Evolutionary conservation across 2,113 vertebrate genomes (phyloP).

Genomic region (Hippotragus niger): DNA sequence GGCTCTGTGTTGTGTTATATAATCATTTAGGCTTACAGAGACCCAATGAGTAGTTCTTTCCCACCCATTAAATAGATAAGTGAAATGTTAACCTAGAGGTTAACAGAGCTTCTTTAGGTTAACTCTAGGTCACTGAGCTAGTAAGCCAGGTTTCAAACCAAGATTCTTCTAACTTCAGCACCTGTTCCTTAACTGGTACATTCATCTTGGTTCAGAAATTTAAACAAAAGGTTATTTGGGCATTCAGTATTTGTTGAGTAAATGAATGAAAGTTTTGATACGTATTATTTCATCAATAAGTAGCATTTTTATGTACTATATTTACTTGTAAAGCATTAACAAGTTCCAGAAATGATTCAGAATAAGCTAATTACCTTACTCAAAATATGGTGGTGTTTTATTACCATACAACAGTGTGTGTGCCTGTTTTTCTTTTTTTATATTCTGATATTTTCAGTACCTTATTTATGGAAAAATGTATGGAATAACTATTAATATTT

Average conservation of each 20-base stretch:
- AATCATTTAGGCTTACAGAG: background rate
- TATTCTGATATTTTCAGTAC: background rate
- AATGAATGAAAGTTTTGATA: background rate
- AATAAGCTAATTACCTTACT: conserved; percentile 3
- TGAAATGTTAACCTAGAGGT: conserved; percentile 21
- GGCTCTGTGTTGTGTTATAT: background rate
- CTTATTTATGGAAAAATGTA: conserved; percentile 3
- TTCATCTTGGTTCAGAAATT: background rate
- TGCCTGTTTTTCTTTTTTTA: background rate
- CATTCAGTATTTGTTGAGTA: background rate
- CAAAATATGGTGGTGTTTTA: conserved; percentile 3
- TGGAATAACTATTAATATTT: conserved; percentile 19
- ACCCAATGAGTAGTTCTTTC: background rate
- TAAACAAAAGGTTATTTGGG: background rate
- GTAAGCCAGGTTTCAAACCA: background rate
- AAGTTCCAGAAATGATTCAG: conserved; percentile 31
- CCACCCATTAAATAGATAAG: background rate
- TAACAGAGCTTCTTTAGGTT: background rate
- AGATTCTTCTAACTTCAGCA: background rate
- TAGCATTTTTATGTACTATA: background rate
- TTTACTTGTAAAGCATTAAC: conserved; percentile 15
- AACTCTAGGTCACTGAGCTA: background rate
- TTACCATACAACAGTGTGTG: background rate
- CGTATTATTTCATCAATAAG: background rate
- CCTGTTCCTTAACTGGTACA: background rate